A percentile compares a stretch with the other conserved stretches of the same genome.
These are phyloP conservation scores for Melieria omissa DNA, from an alignment of 2,888 invertebrate genomes.

Conservation along the genomic window DNA sequence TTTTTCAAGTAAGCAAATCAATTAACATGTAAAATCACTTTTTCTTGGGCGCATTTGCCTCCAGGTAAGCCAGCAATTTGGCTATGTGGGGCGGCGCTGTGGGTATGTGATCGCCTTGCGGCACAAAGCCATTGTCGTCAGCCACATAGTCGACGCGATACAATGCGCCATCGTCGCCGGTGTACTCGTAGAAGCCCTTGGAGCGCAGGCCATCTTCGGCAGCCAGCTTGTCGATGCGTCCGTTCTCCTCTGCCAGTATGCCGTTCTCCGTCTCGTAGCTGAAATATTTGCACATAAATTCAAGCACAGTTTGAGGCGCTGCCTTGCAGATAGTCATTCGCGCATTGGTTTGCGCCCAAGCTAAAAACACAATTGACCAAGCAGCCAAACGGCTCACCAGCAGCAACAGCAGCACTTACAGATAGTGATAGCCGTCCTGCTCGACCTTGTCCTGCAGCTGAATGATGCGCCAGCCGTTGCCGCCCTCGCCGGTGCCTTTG, in stretches of 20 bases:
- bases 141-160: constrained; percentile 70
- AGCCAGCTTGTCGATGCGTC: constrained; percentile 70
- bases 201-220: constrained; percentile 72
- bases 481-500: constrained; percentile 61
- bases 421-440: constrained; percentile 71
- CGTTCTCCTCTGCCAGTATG: constrained; percentile 69
- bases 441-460: constrained; percentile 69
- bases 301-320: not conserved
- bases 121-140: constrained; percentile 70
- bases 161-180: constrained; percentile 72
- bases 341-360: constrained; percentile 22
- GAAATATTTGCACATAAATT: not conserved
- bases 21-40: not conserved
- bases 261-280: constrained; percentile 72
- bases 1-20: no score
- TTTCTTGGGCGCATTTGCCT: constrained; percentile 55
- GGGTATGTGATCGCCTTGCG: constrained; percentile 64
- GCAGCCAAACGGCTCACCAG: not conserved
- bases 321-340: no score
- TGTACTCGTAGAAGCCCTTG: constrained; percentile 75
- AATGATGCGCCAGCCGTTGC: constrained; percentile 69
- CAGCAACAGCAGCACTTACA: constrained; percentile 55
- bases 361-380: not conserved
- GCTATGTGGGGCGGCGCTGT: constrained; percentile 74
- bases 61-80: constrained; percentile 73